Conservation (phyloP, 2,888 invertebrate genomes). For the Sinopyrophorus schimmeli region DNA sequence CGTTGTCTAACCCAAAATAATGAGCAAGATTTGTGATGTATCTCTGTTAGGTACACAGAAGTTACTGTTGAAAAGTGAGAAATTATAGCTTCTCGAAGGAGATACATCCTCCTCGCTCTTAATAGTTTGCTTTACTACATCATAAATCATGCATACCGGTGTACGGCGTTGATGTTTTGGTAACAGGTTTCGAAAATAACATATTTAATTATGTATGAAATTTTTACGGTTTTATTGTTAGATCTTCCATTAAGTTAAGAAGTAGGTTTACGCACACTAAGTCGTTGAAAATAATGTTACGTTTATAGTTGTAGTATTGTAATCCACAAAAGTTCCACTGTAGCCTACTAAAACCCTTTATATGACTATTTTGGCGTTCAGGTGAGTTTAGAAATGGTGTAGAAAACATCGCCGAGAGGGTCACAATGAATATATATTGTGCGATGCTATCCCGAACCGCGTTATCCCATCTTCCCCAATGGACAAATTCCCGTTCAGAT, state of each 20-base stretch:
- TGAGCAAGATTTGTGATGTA: constrained; percentile 51
- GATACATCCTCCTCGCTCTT: neutral
- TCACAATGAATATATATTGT: constrained; percentile 47
- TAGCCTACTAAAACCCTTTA: constrained; percentile 47
- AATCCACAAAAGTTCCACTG: constrained; percentile 37
- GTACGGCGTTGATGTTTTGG: too few species aligned
- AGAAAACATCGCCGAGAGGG: constrained; percentile 46
- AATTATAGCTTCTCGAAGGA: constrained; percentile 11
- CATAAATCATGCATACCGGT: constrained; percentile 5
- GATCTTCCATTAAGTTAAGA: too few species aligned
- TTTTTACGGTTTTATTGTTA: too few species aligned
- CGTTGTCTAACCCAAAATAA: constrained; percentile 53
- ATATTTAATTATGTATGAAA: too few species aligned
- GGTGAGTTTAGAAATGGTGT: constrained; percentile 48
- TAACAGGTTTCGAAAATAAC: too few species aligned
- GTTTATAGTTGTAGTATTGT: constrained; percentile 38
- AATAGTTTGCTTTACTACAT: neutral
- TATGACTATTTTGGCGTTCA: constrained; percentile 46
- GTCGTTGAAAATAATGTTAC: constrained; percentile 38
- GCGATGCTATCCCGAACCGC: constrained; percentile 30
- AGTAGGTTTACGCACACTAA: constrained; percentile 6
- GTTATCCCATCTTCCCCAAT: constrained; percentile 33
- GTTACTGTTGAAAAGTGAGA: constrained; percentile 38
- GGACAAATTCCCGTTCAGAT: constrained; percentile 32
- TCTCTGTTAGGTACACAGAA: constrained; percentile 46